phyloP scores from a whole-genome alignment of 2,888 invertebrate species.

The Aleiodes leptofemur region DNA sequence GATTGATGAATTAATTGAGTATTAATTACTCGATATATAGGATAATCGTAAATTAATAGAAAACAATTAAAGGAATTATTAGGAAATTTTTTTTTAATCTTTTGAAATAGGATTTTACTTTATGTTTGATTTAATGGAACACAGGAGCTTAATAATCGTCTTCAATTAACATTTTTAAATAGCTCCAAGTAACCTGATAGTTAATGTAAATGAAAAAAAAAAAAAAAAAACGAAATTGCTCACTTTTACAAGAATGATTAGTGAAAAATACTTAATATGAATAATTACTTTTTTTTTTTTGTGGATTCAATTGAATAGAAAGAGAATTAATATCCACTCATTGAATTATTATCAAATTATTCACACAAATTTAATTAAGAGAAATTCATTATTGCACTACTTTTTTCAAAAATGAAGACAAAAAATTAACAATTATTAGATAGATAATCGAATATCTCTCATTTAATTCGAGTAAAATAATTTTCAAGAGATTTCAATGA shows the following conservation, averaged over 20 bases:
- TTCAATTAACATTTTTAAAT: conserved; percentile 25
- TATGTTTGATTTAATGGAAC: conserved; percentile 2
- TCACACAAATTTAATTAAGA: too few relatives aligned
- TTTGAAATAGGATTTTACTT: conserved; percentile 1
- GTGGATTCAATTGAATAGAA: too few relatives aligned
- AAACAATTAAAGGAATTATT: too few relatives aligned
- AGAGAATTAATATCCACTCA: too few relatives aligned
- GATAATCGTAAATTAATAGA: too few relatives aligned
- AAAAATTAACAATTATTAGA: neutral
- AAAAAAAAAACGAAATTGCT: conserved; percentile 26
- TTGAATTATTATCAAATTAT: too few relatives aligned
- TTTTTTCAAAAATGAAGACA: too few relatives aligned
- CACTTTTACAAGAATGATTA: conserved; percentile 22
- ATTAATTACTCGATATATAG: too few relatives aligned
- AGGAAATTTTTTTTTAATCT: neutral
- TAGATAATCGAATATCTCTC: neutral
- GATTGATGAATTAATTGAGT: too few relatives aligned
- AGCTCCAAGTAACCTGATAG: conserved; percentile 9
- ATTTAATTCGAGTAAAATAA: neutral
- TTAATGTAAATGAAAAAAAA: conserved; percentile 11
- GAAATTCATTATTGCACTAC: too few relatives aligned
- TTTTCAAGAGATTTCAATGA: conserved; percentile 8
- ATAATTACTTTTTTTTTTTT: neutral
- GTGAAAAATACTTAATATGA: neutral
- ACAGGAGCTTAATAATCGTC: conserved; percentile 30